Conservation (phyloP, 1,140 invertebrate genomes). For the Antheraea pernyi region DNA sequence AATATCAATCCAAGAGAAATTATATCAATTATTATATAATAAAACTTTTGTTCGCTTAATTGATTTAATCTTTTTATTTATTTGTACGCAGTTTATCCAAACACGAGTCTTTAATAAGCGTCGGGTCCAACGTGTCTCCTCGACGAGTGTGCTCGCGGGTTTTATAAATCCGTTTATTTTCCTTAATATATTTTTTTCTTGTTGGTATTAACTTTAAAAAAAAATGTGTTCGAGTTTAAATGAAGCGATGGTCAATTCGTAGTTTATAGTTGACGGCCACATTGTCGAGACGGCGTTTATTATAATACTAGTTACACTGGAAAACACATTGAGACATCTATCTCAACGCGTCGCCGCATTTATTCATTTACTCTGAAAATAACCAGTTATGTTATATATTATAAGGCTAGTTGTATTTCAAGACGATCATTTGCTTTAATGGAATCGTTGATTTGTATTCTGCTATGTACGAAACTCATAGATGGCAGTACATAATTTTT, state of each 20-base stretch:
- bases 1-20: background rate
- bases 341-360: constrained; percentile 14
- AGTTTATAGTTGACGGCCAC: constrained; percentile 6
- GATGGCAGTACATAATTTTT: background rate
- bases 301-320: constrained; percentile 36
- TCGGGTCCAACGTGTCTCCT: background rate
- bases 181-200: background rate
- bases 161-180: constrained; percentile 4
- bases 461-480: background rate
- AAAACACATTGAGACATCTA: constrained; percentile 23
- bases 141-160: background rate
- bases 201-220: background rate
- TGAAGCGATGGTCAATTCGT: constrained; percentile 15
- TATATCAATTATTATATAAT: too few species aligned
- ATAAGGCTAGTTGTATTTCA: constrained; percentile 2
- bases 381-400: constrained; percentile 13
- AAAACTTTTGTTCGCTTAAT: too few species aligned
- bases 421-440: background rate
- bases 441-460: constrained; percentile 6
- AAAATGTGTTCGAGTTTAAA: constrained; percentile 1
- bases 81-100: background rate
- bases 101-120: background rate
- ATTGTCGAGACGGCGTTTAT: constrained; percentile 22
- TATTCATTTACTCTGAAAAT: constrained; percentile 14
- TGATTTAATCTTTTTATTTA: background rate